phyloP scores from a whole-genome alignment of 2,797 vertebrate species.

The Loris lydekkerianus region DNA sequence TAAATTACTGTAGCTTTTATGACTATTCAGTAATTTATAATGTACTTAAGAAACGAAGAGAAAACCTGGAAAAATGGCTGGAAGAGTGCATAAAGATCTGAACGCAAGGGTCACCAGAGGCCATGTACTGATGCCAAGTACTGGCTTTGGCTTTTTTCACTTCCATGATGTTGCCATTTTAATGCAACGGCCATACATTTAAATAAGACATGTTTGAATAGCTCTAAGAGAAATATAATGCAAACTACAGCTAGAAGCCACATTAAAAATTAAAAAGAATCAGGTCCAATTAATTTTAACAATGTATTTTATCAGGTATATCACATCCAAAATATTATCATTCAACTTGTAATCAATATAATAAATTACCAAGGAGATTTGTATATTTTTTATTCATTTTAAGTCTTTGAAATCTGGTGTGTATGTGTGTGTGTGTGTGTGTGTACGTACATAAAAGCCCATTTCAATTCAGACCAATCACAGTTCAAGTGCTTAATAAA shows the following conservation, averaged over 20 bases:
- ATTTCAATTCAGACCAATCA: neutral
- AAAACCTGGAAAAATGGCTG: slow-evolving; percentile 13
- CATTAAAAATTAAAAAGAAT: slow-evolving; percentile 21
- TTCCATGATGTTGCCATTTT: slow-evolving; percentile 13
- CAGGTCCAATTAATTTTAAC: slow-evolving; percentile 32
- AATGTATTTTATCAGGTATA: neutral
- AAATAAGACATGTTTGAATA: neutral
- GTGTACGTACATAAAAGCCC: neutral
- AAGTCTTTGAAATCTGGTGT: slow-evolving; percentile 29
- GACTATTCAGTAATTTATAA: neutral
- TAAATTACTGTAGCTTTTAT: slow-evolving; percentile 18
- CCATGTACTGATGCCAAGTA: neutral
- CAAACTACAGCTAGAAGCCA: slow-evolving; percentile 46
- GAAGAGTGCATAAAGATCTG: neutral
- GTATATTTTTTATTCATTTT: neutral
- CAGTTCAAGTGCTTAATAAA: neutral
- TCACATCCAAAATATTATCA: slow-evolving; percentile 18
- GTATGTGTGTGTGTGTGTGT: too few species aligned
- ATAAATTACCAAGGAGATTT: slow-evolving; percentile 16
- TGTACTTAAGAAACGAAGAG: neutral
- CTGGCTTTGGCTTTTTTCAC: neutral
- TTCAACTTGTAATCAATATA: slow-evolving; percentile 6
- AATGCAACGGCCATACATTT: neutral
- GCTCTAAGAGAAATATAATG: slow-evolving; percentile 6
- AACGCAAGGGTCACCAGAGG: neutral